Evolutionary conservation across 2,888 invertebrate species (phyloP).

Genomic region (Sesamia inferens): DNA sequence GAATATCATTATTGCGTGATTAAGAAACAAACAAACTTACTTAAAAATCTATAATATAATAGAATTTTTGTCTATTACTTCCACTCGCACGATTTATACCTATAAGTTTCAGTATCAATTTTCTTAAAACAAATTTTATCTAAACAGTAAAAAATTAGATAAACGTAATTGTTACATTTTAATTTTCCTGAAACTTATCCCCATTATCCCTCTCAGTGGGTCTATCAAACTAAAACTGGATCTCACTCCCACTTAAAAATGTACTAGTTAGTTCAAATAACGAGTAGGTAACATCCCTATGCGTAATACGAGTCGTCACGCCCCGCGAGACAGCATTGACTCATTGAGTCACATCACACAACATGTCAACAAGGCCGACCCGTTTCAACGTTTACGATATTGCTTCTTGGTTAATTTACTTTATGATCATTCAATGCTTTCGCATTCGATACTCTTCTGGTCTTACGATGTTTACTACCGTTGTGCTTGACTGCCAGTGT

Average conservation of each 20-base stretch:
- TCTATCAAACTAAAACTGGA: background rate
- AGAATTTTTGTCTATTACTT: background rate
- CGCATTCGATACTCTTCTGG: conserved; percentile 36
- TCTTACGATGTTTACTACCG: conserved; percentile 13
- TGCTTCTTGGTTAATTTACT: conserved; percentile 83
- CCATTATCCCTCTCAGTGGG: background rate
- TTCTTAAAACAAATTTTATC: background rate
- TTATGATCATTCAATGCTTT: conserved; percentile 68
- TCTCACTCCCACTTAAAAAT: background rate
- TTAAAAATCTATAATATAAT: too few species aligned
- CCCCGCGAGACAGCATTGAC: conserved; percentile 69
- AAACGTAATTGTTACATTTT: background rate
- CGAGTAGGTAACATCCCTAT: conserved; percentile 50
- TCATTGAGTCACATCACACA: conserved; percentile 83
- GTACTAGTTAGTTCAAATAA: background rate
- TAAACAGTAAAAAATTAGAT: background rate
- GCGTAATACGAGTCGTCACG: conserved; percentile 55
- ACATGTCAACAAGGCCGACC: conserved; percentile 84
- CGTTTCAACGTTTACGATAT: conserved; percentile 81
- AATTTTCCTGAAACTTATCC: background rate
- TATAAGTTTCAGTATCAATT: background rate
- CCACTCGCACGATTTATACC: background rate
- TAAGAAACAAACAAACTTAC: background rate
- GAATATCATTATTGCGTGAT: too few species aligned
- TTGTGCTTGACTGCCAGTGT: background rate